Percentiles rank a stretch among this genome's conserved stretches.
phyloP scores from a whole-genome alignment of 2,113 vertebrate species.

The human (Homo sapiens) region DNA sequence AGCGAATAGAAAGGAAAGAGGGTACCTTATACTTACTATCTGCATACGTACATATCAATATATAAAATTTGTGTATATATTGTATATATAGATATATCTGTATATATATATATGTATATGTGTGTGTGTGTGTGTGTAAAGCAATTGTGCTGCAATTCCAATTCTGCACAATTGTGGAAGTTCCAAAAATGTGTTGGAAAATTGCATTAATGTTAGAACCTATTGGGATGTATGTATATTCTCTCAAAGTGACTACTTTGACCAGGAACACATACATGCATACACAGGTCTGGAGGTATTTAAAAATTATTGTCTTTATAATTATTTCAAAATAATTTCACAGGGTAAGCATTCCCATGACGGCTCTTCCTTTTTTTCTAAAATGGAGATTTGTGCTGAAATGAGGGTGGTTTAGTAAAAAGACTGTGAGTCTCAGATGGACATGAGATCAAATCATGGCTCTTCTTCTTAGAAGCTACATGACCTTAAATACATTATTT shows the following conservation, averaged over 20 bases:
- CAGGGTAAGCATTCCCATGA: background rate
- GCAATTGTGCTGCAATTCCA: background rate
- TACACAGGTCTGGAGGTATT: background rate
- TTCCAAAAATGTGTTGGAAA: background rate
- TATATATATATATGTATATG: accelerated
- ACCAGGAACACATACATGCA: background rate
- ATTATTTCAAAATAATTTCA: slow-evolving; percentile 3
- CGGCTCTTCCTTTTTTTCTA: background rate
- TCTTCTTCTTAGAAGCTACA: background rate
- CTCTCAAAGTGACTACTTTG: background rate
- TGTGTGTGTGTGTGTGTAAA: background rate
- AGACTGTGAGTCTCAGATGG: background rate
- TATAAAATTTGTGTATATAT: background rate
- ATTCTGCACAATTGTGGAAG: background rate
- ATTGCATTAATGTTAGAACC: background rate
- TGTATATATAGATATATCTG: background rate
- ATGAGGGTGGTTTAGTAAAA: background rate
- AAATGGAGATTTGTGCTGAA: background rate
- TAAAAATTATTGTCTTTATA: slow-evolving; percentile 1
- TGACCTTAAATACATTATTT: background rate
- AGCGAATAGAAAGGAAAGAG: background rate
- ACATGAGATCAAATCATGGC: background rate
- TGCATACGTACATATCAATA: background rate
- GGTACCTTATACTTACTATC: background rate
- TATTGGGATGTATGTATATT: background rate